phyloP scores from a whole-genome alignment of 2,888 invertebrate genomes.

The Oegoconia quadripuncta region DNA sequence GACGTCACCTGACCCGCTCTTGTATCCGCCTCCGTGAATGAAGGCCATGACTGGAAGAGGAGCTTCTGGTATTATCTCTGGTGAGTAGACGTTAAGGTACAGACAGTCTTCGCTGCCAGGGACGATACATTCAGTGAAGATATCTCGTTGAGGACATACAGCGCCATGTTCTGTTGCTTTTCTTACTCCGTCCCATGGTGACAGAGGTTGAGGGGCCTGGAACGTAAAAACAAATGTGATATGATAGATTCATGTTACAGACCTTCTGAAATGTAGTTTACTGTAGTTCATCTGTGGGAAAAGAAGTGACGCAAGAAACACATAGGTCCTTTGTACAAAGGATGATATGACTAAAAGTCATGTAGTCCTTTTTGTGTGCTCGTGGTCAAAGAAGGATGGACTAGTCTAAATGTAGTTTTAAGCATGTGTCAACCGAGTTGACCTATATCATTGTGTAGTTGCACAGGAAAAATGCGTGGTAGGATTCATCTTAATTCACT shows the following conservation, averaged over 20 bases:
- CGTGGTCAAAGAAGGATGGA: too few species aligned
- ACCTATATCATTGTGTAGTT: too few species aligned
- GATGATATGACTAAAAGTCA: too few species aligned
- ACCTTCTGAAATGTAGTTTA: too few species aligned
- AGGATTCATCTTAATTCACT: too few species aligned
- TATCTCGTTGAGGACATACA: conserved; percentile 36
- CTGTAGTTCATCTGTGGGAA: too few species aligned
- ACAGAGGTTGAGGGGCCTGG: conserved; percentile 41
- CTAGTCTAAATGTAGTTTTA: too few species aligned
- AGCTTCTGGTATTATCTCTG: conserved; percentile 23
- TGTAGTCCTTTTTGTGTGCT: too few species aligned
- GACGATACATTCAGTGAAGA: conserved; percentile 24
- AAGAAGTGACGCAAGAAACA: too few species aligned
- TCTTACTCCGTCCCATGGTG: conserved; percentile 36
- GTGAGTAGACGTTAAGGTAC: conserved; percentile 45
- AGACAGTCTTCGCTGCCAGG: conserved; percentile 46
- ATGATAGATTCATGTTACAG: not conserved
- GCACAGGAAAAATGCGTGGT: too few species aligned
- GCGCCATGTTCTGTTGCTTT: conserved; percentile 36
- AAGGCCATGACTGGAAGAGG: conserved; percentile 46
- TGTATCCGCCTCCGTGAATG: conserved; percentile 46
- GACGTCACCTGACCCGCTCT: conserved; percentile 39
- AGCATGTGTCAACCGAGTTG: too few species aligned
- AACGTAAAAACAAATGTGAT: conserved; percentile 9
- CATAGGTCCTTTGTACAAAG: too few species aligned